These are phyloP conservation scores for Oreocharis arfaki DNA, from an alignment of 2,113 vertebrate genomes.

Conservation along the genomic window DNA sequence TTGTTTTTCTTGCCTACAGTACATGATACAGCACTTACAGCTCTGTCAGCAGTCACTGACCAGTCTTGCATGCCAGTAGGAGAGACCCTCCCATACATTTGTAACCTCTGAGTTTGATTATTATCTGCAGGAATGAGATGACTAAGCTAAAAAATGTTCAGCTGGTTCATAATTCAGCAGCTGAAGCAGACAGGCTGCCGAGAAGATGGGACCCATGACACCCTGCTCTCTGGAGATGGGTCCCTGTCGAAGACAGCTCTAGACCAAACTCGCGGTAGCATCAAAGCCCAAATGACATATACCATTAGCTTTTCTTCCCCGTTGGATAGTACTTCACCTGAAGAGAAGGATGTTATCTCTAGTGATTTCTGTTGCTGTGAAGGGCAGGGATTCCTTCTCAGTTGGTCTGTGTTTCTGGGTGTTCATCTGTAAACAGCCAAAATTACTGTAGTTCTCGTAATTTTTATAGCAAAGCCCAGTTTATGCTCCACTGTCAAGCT, in stretches of 20 bases:
- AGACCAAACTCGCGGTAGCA: neutral
- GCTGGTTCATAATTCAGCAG: neutral
- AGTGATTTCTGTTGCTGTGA: neutral
- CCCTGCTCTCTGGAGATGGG: neutral
- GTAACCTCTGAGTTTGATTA: neutral
- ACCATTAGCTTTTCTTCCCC: neutral
- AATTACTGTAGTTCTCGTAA: neutral
- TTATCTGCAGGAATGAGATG: constrained; percentile 10
- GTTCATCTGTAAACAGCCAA: neutral
- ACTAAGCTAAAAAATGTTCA: neutral
- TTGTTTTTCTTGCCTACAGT: neutral
- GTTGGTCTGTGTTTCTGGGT: neutral
- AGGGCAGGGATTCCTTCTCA: neutral
- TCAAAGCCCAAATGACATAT: neutral
- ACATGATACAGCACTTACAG: neutral
- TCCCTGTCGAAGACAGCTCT: neutral
- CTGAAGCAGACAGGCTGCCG: neutral
- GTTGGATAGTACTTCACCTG: neutral
- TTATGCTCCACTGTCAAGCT: rapidly evolving
- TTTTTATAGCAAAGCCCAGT: neutral
- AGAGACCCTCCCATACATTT: neutral
- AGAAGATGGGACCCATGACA: neutral
- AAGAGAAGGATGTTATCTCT: neutral
- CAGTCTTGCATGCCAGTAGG: neutral
- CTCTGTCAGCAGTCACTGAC: neutral